Base-by-base conservation (phyloP, 2,113 vertebrate genomes). In the Esox niger region DNA sequence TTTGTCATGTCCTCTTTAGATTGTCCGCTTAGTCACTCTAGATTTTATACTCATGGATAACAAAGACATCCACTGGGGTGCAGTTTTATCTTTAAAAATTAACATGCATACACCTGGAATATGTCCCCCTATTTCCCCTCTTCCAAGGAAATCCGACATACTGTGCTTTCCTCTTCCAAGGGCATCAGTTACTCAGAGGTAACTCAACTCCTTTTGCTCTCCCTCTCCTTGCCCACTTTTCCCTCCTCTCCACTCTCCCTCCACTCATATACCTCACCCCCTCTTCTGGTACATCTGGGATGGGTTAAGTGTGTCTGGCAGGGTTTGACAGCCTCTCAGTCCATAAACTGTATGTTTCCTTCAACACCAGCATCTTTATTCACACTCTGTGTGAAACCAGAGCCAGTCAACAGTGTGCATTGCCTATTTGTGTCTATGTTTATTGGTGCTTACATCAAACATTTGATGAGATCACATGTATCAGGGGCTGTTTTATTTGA, bases 201-300 rank as follows among this genome's bases (percentile, higher is more conserved):
- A 43, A 21, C 17, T 65, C 30, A 26, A 25, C 25, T 57, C 25
- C 33, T 27, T 17, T 58, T 5, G 7, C 35, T 6, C 3, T 15
- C 9, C 30, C 59, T 31, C 62, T 15, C 56, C 29, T 43, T 9
- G n/a, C 55, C 46, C 26, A 23, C 52, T 63, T 38, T 57, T 23
- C 55, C 49, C 63, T 30, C 46, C n/a, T 33, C 54, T 15, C 43
- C 59, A 27, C 60, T 20, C 21, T 21, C 47, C 38, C 58, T 29
- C 62, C 29, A 26, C 31, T 10, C 46, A 23, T 31, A 49, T 23
- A 17, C 56, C 29, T 33, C 52, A 63, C 38, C 58, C 35, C 47
- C 33, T 33, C 60, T n/a, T 54, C 32, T 31, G 56, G 15, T 27
- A 76, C 77, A 84, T 82, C 77, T 84, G 79, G 70, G 43, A 76